A percentile compares a stretch with the other conserved stretches of the same genome.
phyloP scores from a whole-genome alignment of 2,888 invertebrate genomes.

The Eretmocerus hayati region DNA sequence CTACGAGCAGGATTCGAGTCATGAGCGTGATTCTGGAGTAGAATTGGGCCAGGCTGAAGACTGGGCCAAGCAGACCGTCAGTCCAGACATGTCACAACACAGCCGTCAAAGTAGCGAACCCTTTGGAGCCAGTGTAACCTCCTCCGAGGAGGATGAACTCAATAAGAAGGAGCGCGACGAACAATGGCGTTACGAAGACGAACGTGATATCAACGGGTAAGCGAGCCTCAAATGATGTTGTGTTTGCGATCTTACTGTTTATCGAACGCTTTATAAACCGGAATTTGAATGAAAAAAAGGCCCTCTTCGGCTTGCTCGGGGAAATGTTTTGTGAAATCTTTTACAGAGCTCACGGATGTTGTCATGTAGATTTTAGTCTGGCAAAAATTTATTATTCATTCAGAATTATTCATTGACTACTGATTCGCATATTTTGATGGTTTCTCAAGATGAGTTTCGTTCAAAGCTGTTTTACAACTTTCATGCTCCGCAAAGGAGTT shows the following conservation, averaged over 20 bases:
- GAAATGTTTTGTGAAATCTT: too few relatives aligned
- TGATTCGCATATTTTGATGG: too few relatives aligned
- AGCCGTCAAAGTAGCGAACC: constrained; percentile 77
- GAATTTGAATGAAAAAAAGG: not conserved
- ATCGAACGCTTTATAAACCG: not conserved
- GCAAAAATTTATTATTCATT: too few relatives aligned
- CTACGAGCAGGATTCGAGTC: constrained; percentile 47
- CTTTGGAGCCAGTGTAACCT: constrained; percentile 63
- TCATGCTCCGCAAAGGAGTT: too few relatives aligned
- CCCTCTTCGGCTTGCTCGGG: too few relatives aligned
- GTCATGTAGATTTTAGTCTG: too few relatives aligned
- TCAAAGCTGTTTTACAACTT: too few relatives aligned
- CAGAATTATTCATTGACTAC: too few relatives aligned
- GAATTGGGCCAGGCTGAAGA: constrained; percentile 55
- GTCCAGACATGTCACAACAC: constrained; percentile 53
- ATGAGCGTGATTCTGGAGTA: constrained; percentile 68
- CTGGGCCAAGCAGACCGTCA: constrained; percentile 43
- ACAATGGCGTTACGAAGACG: constrained; percentile 51
- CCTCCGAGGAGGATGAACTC: constrained; percentile 70
- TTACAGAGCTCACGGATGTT: too few relatives aligned
- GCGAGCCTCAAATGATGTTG: too few relatives aligned
- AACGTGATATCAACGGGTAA: constrained; percentile 40
- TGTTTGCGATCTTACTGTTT: too few relatives aligned
- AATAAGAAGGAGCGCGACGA: constrained; percentile 59
- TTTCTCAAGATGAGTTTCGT: too few relatives aligned